These are phyloP conservation scores for Andrena camellia DNA, from an alignment of 2,888 invertebrate species.

Conservation along the genomic window DNA sequence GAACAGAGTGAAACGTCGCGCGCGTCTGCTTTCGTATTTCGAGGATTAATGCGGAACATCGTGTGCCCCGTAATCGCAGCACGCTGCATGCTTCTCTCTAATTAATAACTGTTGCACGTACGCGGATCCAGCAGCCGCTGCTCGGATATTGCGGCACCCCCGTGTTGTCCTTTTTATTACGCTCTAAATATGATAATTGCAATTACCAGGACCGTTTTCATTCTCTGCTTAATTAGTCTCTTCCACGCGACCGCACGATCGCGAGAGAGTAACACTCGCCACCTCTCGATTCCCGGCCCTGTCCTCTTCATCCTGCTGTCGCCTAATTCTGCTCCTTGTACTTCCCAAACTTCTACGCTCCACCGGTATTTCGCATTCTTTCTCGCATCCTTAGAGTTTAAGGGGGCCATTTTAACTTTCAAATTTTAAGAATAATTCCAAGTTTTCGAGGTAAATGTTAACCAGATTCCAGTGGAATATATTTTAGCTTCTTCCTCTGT, in stretches of 20 bases:
- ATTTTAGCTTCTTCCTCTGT: too few relatives aligned
- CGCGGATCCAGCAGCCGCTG: conserved; percentile 8
- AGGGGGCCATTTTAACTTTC: too few relatives aligned
- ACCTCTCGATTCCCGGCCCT: background rate
- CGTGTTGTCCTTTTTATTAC: conserved; percentile 34
- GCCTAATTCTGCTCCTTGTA: too few relatives aligned
- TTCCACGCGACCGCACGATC: background rate
- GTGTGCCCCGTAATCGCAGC: conserved; percentile 34
- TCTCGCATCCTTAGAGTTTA: too few relatives aligned
- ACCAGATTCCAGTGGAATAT: too few relatives aligned
- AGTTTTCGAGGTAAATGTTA: too few relatives aligned
- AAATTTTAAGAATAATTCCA: too few relatives aligned
- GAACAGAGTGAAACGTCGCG: conserved; percentile 15
- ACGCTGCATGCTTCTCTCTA: conserved; percentile 51
- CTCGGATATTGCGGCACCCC: background rate
- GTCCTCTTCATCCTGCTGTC: background rate
- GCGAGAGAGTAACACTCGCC: background rate
- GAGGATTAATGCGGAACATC: conserved; percentile 43
- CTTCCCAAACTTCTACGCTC: too few relatives aligned
- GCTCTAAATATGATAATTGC: conserved; percentile 40
- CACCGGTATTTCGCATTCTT: too few relatives aligned
- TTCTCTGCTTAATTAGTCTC: conserved; percentile 35
- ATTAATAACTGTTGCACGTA: conserved; percentile 57
- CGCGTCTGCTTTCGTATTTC: conserved; percentile 37
- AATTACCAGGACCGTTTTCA: conserved; percentile 23